Conservation (phyloP, 2,797 vertebrate genomes). For the Tympanoctomys barrerae region DNA sequence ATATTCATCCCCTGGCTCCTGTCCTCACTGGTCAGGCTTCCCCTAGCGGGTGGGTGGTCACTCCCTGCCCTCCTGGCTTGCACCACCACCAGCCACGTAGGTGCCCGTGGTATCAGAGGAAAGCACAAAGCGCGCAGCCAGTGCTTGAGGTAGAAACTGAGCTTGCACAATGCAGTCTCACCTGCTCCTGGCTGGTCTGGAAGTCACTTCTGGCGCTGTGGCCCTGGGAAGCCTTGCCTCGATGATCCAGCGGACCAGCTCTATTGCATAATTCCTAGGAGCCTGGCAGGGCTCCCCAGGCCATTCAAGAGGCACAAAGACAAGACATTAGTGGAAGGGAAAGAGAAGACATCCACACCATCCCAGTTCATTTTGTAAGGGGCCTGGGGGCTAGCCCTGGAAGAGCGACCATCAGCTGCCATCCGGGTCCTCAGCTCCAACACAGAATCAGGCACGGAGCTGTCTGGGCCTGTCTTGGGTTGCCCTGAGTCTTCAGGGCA, state of each 20-base stretch:
- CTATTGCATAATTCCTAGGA: neutral
- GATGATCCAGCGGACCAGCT: neutral
- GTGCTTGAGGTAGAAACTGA: neutral
- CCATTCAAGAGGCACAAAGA: neutral
- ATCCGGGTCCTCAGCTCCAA: neutral
- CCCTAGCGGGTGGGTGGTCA: neutral
- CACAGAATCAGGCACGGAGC: neutral
- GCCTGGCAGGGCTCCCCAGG: neutral
- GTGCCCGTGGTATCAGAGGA: neutral
- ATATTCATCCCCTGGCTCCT: no score
- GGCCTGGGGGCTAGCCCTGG: neutral
- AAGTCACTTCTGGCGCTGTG: neutral
- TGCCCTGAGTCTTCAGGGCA: neutral
- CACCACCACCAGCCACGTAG: neutral
- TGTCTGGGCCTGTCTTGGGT: neutral
- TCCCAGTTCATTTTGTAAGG: neutral
- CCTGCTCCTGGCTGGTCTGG: accelerated
- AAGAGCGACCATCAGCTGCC: neutral
- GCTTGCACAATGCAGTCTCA: neutral
- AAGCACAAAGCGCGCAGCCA: neutral
- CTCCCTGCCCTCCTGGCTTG: no score
- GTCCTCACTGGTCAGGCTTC: accelerated
- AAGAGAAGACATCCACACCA: neutral
- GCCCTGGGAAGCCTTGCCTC: neutral
- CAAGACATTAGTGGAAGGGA: neutral